These are phyloP conservation scores for Phoenicopterus ruber DNA, from an alignment of 2,113 vertebrate genomes.

Conservation along the genomic window DNA sequence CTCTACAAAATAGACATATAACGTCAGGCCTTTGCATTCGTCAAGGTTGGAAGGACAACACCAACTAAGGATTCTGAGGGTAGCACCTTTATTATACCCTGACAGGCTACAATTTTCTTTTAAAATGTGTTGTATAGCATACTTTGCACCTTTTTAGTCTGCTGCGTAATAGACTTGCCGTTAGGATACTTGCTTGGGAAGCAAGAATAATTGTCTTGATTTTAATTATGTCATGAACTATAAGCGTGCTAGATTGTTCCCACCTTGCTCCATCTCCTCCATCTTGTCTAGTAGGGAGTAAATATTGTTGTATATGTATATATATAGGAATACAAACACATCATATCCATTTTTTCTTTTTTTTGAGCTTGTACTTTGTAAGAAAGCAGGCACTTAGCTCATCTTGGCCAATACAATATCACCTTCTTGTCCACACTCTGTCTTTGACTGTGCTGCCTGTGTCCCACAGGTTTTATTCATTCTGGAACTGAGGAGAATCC, in stretches of 20 bases:
- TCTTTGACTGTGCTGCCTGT: not conserved
- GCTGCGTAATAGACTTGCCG: not conserved
- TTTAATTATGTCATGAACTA: not conserved
- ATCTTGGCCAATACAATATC: not conserved
- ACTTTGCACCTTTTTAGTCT: not conserved
- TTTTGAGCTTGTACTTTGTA: not conserved
- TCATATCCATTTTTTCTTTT: fast-evolving
- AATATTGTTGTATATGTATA: not conserved
- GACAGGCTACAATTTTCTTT: not conserved
- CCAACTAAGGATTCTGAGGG: not conserved
- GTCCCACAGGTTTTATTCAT: not conserved
- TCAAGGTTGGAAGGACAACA: not conserved
- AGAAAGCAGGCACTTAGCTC: not conserved
- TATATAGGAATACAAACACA: not conserved
- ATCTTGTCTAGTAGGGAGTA: not conserved
- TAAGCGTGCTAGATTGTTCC: not conserved
- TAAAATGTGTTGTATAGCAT: not conserved
- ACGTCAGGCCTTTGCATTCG: not conserved
- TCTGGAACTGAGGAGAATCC: not conserved
- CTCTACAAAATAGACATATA: not conserved
- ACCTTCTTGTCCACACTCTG: not conserved
- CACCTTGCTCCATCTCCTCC: not conserved
- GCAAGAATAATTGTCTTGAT: not conserved
- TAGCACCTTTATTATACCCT: not conserved
- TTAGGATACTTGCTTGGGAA: not conserved